Conservation (phyloP, 2,113 vertebrate genomes). For the Octodon degus region DNA sequence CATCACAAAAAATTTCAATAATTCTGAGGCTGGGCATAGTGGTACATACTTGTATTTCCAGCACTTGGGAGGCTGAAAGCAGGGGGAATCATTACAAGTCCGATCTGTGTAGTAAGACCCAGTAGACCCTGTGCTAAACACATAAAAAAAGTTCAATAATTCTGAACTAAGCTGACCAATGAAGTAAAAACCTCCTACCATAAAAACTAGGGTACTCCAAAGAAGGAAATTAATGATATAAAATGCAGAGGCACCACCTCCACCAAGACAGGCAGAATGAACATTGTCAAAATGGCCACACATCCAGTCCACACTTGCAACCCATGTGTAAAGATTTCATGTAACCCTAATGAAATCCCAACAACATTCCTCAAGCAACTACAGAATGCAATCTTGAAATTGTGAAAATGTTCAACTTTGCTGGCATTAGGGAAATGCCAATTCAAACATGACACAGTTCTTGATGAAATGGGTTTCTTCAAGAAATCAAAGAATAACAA, state of each 20-base stretch:
- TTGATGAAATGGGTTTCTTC: neutral
- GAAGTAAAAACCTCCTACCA: too few relatives aligned
- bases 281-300: neutral
- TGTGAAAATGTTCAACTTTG: neutral
- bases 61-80: too few relatives aligned
- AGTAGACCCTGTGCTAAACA: too few relatives aligned
- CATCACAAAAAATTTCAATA: neutral
- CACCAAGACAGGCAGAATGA: neutral
- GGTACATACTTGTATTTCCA: too few relatives aligned
- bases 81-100: too few relatives aligned
- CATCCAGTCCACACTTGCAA: neutral
- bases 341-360: too few relatives aligned
- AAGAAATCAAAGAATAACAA: neutral
- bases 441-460: neutral
- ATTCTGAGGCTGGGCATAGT: neutral
- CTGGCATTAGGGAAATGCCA: neutral
- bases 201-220: neutral
- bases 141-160: neutral
- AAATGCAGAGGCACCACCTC: neutral
- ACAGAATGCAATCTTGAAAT: neutral
- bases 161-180: neutral
- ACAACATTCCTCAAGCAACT: neutral
- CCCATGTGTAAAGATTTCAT: neutral
- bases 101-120: too few relatives aligned
- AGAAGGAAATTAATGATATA: neutral